These are phyloP conservation scores for Lithobates pipiens DNA, from an alignment of 2,797 vertebrate genomes.

Conservation along the genomic window DNA sequence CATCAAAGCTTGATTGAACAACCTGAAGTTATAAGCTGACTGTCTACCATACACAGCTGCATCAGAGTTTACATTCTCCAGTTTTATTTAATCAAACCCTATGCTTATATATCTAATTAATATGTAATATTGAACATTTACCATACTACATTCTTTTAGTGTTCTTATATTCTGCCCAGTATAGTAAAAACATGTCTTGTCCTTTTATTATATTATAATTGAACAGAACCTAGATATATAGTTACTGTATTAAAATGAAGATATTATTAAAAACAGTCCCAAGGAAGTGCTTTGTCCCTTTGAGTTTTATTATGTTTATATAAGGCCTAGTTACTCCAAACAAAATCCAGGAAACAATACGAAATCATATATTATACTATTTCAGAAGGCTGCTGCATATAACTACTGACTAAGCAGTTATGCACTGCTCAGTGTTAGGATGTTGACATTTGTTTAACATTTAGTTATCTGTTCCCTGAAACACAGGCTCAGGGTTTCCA, in stretches of 20 bases:
- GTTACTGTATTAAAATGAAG: neutral
- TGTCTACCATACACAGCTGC: too few relatives aligned
- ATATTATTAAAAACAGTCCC: neutral
- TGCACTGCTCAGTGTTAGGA: slow-evolving; percentile 21
- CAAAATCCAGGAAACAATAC: neutral
- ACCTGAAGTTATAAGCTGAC: too few relatives aligned
- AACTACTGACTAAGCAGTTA: slow-evolving; percentile 22
- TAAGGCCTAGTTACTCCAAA: neutral
- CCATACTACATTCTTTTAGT: too few relatives aligned
- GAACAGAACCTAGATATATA: neutral
- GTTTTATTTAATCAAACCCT: too few relatives aligned
- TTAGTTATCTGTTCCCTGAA: slow-evolving; percentile 62
- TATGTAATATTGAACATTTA: too few relatives aligned
- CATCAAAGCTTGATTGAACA: too few relatives aligned
- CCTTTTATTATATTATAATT: neutral
- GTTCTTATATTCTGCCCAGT: neutral
- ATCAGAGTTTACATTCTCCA: too few relatives aligned
- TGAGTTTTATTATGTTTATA: slow-evolving; percentile 1
- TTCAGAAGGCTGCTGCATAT: neutral
- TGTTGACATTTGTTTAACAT: slow-evolving; percentile 64
- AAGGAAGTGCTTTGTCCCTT: neutral
- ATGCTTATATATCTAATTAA: too few relatives aligned
- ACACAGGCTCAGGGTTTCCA: slow-evolving; percentile 98
- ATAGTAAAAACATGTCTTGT: neutral
- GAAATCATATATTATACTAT: neutral